Percentiles rank a stretch among this genome's conserved stretches.
These are phyloP conservation scores for Drosophila mayri DNA, from an alignment of 1,140 invertebrate genomes.

Conservation along the genomic window DNA sequence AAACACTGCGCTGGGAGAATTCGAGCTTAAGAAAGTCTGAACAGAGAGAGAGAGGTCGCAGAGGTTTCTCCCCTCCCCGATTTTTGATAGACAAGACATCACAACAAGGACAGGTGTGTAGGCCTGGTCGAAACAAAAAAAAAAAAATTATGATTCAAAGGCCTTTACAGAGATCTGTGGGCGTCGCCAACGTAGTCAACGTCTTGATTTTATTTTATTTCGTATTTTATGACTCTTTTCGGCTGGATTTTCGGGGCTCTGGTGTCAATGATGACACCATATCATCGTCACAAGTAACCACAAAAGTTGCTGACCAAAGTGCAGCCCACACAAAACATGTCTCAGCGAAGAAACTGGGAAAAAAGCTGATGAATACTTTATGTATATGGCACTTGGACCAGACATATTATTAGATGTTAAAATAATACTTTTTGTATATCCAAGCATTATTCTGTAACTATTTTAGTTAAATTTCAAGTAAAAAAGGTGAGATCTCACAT, in stretches of 20 bases:
- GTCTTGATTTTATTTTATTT: slow-evolving; percentile 47
- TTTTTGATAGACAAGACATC: slow-evolving; percentile 14
- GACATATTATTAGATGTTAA: not conserved
- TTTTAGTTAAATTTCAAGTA: not conserved
- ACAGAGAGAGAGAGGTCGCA: not conserved
- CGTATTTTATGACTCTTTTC: slow-evolving; percentile 39
- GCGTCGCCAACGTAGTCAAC: slow-evolving; percentile 26
- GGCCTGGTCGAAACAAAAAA: slow-evolving; percentile 39
- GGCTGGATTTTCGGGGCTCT: slow-evolving; percentile 34
- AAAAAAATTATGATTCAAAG: slow-evolving; percentile 40
- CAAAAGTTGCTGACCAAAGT: slow-evolving; percentile 42
- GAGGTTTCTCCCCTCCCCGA: slow-evolving; percentile 3
- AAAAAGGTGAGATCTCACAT: not conserved
- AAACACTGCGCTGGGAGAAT: not conserved
- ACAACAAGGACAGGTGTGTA: slow-evolving; percentile 66
- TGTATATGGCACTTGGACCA: not conserved
- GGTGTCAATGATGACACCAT: slow-evolving; percentile 81
- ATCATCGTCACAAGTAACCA: slow-evolving; percentile 40
- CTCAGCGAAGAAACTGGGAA: not conserved
- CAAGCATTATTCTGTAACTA: not conserved
- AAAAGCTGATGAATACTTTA: slow-evolving; percentile 7
- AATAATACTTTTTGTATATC: not conserved
- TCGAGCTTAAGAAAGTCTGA: slow-evolving; percentile 9
- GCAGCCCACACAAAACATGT: slow-evolving; percentile 38
- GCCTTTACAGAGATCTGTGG: slow-evolving; percentile 17